Evolutionary conservation across 2,888 invertebrate genomes (phyloP), one percentile per base, ranked within the genome.

Genomic region (Volucella zonaria): DNA sequence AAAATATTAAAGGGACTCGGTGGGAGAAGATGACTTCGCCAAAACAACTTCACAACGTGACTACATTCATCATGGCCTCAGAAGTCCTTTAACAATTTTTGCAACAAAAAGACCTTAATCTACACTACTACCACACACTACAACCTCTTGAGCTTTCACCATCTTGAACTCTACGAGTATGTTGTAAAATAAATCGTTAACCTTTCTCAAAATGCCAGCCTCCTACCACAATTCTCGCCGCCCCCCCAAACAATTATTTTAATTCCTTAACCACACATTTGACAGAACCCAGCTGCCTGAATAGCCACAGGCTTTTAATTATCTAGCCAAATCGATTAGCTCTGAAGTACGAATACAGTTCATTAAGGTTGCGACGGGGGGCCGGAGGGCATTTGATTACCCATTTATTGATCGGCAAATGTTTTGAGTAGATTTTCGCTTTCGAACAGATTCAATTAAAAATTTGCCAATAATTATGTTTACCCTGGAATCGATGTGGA

Each of bases 291-390:
- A 58, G 38, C 68, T 47, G 12, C 42, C 12, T 23, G 31, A 47
- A 47, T 38, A 49, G 38, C 68, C 68, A 67, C 59, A 31, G 59
- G 51, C 58, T 51, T 67, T 67, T 58, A 59, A 76, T 76, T 67
- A 67, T 18, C 67, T 42, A 31, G 58, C 66, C 56, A 49, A 66
- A 75, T 75, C 66, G 75, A 75, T 75, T 75, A 49, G 43, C 58
- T 42, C 47, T 6, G 14, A 66, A 68, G 47, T 56, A 31, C 6
- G 31, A 42, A 10, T 12, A n/a, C n/a, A 47, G 59, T 70, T 70
- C 42, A n/a, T 47, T 49, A 31, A 2, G 11, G 56, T 18, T 9
- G 3, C 12, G 18, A 3, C 18, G 2, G 15, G 31, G 40, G 8
- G n/a, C 12, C 14, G 10, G 3, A n/a, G 38, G 2, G 54, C 56